Conservation (phyloP, 2,113 vertebrate species). For the Urocolius indicus region DNA sequence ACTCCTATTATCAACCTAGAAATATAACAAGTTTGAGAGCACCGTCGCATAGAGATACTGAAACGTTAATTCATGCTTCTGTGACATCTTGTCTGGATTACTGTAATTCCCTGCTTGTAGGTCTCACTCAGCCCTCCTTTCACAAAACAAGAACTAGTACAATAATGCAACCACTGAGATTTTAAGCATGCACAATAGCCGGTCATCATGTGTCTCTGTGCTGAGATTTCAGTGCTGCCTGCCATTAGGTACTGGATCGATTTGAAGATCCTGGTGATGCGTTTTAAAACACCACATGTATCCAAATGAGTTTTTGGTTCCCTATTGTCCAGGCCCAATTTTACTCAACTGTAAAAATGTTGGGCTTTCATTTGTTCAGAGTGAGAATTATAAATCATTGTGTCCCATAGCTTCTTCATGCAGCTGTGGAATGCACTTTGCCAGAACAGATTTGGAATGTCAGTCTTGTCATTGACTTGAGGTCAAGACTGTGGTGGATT, state of each 20-base stretch:
- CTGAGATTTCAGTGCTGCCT: slow-evolving; percentile 42
- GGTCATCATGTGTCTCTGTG: background rate
- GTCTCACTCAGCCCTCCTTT: slow-evolving; percentile 46
- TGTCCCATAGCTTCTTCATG: slow-evolving; percentile 48
- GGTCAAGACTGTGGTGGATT: slow-evolving; percentile 57
- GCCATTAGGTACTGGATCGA: slow-evolving; percentile 54
- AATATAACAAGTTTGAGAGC: slow-evolving; percentile 61
- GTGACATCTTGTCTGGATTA: slow-evolving; percentile 59
- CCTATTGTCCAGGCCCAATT: slow-evolving; percentile 71
- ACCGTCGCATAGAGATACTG: slow-evolving; percentile 44
- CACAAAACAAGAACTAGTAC: slow-evolving; percentile 26
- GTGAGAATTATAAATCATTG: slow-evolving; percentile 60
- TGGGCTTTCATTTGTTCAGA: slow-evolving; percentile 69
- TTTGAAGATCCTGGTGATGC: slow-evolving; percentile 65
- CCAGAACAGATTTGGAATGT: slow-evolving; percentile 54
- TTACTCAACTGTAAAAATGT: slow-evolving; percentile 71
- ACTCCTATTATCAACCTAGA: slow-evolving; percentile 62
- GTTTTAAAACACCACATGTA: slow-evolving; percentile 74
- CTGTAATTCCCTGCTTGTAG: slow-evolving; percentile 64
- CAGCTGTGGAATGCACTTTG: slow-evolving; percentile 54
- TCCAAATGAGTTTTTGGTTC: slow-evolving; percentile 79
- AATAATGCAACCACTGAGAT: slow-evolving; percentile 48
- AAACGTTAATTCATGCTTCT: slow-evolving; percentile 69
- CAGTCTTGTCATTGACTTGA: slow-evolving; percentile 59
- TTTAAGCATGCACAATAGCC: slow-evolving; percentile 56